phyloP scores from a whole-genome alignment of 2,797 vertebrate genomes.

The Pitangus sulphuratus region DNA sequence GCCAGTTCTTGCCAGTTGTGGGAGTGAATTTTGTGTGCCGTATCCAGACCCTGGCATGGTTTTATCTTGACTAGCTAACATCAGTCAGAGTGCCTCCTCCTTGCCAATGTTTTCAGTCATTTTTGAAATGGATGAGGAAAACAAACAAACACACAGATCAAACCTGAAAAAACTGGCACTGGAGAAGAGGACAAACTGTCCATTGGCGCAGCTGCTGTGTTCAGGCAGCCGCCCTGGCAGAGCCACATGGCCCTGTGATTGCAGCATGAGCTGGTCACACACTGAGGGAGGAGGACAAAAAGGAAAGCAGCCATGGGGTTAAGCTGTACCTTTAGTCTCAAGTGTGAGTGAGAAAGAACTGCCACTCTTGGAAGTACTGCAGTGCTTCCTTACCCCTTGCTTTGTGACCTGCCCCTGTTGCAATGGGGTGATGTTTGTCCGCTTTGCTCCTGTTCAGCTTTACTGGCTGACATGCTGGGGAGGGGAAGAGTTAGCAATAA shows the following conservation, averaged over 20 bases:
- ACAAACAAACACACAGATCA: neutral
- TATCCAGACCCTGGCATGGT: neutral
- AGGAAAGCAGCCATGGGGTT: neutral
- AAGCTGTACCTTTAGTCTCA: neutral
- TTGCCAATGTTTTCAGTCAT: conserved; percentile 17
- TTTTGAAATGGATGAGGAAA: neutral
- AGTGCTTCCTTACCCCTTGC: neutral
- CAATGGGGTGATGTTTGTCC: neutral
- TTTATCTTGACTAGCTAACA: neutral
- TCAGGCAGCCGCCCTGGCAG: neutral
- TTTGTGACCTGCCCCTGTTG: neutral
- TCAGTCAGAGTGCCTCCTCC: neutral
- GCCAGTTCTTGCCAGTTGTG: conserved; percentile 30
- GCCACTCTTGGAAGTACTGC: neutral
- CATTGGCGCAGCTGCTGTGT: neutral
- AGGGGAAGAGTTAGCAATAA: neutral
- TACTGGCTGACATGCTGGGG: neutral
- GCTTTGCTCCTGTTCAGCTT: neutral
- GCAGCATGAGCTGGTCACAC: rapidly evolving
- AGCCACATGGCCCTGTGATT: neutral
- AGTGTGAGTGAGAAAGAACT: neutral
- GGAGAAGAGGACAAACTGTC: neutral
- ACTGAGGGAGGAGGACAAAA: neutral
- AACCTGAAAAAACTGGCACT: neutral
- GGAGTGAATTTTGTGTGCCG: conserved; percentile 33